Conservation (phyloP, 2,797 vertebrate species). For the Trachurus trachurus region DNA sequence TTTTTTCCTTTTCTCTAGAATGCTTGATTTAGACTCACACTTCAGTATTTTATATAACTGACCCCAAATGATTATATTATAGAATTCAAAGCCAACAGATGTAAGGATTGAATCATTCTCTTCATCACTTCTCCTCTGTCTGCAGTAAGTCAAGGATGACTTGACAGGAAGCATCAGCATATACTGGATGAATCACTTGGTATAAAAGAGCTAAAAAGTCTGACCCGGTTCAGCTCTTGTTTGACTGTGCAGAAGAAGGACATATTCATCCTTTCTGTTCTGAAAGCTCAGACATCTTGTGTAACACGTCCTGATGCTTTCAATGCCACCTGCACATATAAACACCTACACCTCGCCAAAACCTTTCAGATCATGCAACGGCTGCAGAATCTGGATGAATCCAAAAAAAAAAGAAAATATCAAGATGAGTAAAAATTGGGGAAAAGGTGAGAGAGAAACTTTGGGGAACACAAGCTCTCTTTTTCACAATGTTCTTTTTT, state of each 20-base stretch:
- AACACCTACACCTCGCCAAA: conserved; percentile 8
- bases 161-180: conserved; percentile 8
- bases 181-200: neutral
- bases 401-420: conserved; percentile 14
- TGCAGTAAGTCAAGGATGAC: conserved; percentile 19
- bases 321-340: conserved; percentile 14
- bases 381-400: conserved; percentile 1
- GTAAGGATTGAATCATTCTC: neutral
- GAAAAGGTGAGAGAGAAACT: neutral
- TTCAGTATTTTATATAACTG: neutral
- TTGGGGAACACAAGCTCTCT: neutral
- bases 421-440: neutral
- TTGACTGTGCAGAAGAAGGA: conserved; percentile 3
- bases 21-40: neutral
- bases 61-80: neutral
- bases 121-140: too few relatives aligned
- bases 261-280: conserved; percentile 4
- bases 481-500: neutral
- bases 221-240: conserved; percentile 3
- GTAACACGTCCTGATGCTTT: conserved; percentile 2
- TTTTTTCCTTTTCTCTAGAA: neutral
- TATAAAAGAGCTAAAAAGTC: conserved; percentile 3
- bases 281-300: conserved; percentile 5
- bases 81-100: neutral
- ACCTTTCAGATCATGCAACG: neutral